Percentiles rank a stretch among this genome's conserved stretches.
Evolutionary conservation across 2,113 vertebrate genomes (phyloP).

Genomic region (Meleagris gallopavo): DNA sequence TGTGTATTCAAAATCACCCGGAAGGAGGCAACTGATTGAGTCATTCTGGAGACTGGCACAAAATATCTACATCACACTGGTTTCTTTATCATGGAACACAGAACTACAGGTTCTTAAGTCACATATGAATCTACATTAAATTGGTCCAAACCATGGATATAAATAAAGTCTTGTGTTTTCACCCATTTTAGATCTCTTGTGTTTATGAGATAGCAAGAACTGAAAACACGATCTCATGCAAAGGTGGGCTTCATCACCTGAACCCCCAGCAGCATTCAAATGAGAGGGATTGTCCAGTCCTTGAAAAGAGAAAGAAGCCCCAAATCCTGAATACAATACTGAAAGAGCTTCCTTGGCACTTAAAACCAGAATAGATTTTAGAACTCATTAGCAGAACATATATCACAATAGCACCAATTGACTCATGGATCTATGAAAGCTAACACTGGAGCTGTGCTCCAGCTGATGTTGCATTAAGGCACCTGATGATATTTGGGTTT

Average conservation of each 20-base stretch:
- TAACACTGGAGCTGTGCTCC: accelerated
- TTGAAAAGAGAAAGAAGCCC: not conserved
- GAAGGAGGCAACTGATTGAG: not conserved
- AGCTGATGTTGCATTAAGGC: accelerated
- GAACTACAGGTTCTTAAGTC: not conserved
- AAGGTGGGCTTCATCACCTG: not conserved
- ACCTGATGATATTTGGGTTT: not conserved
- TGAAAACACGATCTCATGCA: not conserved
- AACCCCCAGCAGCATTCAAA: not conserved
- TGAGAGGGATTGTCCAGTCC: not conserved
- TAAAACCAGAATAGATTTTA: not conserved
- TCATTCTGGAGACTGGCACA: not conserved
- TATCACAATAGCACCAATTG: accelerated
- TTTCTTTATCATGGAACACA: conserved; percentile 34
- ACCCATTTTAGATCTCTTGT: not conserved
- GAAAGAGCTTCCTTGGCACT: not conserved
- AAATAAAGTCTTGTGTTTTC: not conserved
- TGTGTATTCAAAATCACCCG: conserved; percentile 15
- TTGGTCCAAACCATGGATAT: not conserved
- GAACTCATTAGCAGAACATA: not conserved
- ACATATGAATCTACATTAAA: not conserved
- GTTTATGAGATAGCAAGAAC: not conserved
- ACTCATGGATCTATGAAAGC: not conserved
- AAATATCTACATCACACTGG: not conserved
- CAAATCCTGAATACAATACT: not conserved